phyloP scores from a whole-genome alignment of 1,140 invertebrate species.

The Thereuonema tuberculata region DNA sequence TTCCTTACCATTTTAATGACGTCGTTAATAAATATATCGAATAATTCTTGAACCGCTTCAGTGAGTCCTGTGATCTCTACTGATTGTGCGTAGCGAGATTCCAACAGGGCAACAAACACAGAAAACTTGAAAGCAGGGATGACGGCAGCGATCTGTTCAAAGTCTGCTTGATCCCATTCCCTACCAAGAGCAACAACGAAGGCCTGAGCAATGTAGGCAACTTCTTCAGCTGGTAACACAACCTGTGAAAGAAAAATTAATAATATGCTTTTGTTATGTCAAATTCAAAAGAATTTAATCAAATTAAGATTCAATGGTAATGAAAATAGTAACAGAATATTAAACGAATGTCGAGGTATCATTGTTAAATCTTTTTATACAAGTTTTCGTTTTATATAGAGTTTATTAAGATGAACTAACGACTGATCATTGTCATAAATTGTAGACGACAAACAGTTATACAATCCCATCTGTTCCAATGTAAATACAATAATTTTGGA shows the following conservation, averaged over 20 bases:
- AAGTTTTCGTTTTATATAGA: neutral
- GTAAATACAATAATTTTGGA: no score
- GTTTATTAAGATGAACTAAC: no score
- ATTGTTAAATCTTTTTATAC: neutral
- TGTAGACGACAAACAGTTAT: no score
- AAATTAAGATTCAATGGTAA: no score
- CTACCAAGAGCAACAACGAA: constrained; percentile 24
- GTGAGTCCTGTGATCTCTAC: constrained; percentile 44
- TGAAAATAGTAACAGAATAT: neutral
- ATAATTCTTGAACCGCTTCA: constrained; percentile 56
- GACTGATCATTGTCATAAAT: no score
- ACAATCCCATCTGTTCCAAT: no score
- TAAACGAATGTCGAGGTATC: neutral
- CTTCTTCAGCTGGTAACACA: constrained; percentile 28
- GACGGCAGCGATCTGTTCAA: constrained; percentile 44
- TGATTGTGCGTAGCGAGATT: constrained; percentile 46
- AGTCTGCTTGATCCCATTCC: constrained; percentile 48
- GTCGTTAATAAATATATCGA: constrained; percentile 61
- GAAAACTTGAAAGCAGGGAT: constrained; percentile 46
- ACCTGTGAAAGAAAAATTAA: constrained; percentile 16
- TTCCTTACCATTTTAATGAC: constrained; percentile 68
- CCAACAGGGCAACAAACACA: constrained; percentile 54
- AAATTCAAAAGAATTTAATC: no score
- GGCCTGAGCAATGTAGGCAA: constrained; percentile 24
- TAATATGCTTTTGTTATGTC: neutral